phyloP scores from a whole-genome alignment of 2,797 vertebrate genomes.

The Petrocephalus schoutedeni region DNA sequence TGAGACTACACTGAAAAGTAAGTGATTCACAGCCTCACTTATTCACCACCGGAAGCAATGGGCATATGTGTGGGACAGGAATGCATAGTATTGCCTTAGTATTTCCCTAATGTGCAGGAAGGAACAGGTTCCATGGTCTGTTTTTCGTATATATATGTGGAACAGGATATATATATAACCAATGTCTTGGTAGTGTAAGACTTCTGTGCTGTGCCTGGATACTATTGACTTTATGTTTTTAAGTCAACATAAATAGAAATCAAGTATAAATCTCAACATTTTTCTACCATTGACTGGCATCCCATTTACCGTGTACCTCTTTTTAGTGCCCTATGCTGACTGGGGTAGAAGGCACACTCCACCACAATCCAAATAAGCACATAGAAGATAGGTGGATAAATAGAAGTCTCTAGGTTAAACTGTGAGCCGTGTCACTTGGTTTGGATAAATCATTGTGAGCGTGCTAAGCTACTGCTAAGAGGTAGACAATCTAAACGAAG shows the following conservation, averaged over 20 bases:
- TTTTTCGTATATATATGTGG: neutral
- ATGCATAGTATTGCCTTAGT: neutral
- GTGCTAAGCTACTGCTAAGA: neutral
- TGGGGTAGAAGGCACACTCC: neutral
- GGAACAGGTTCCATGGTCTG: neutral
- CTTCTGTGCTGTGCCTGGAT: neutral
- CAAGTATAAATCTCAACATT: neutral
- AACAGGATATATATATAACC: no score
- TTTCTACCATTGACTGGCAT: neutral
- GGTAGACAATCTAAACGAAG: neutral
- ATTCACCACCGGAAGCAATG: neutral
- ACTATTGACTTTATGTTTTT: neutral
- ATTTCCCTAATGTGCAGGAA: neutral
- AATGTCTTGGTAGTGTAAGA: neutral
- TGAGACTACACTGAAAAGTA: neutral
- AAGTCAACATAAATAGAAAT: neutral
- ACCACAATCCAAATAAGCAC: neutral
- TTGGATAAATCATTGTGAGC: neutral
- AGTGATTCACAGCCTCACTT: neutral
- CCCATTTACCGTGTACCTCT: neutral
- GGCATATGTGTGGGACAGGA: neutral
- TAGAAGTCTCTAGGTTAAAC: neutral
- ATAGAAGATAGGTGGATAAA: neutral
- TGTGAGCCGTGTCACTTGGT: neutral
- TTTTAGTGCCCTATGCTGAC: neutral